Evolutionary conservation across 2,888 invertebrate species (phyloP).

Genomic region (Stenurella melanura): DNA sequence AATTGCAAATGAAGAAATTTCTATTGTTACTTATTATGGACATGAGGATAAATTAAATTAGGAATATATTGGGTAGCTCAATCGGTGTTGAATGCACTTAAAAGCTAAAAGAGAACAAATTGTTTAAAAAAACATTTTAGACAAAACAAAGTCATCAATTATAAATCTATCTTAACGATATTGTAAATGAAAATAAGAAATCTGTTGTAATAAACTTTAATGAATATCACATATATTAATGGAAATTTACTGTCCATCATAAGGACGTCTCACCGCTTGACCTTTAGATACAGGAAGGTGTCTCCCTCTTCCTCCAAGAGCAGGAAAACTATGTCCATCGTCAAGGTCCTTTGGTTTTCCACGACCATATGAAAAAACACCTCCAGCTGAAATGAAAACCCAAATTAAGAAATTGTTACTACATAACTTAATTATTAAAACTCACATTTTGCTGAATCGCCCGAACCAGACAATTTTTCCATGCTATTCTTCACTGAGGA

Average conservation of each 20-base stretch:
- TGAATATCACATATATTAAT: not conserved
- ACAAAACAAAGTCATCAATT: not conserved
- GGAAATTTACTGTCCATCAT: conserved; percentile 1
- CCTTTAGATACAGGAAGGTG: not conserved
- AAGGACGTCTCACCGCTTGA: conserved; percentile 26
- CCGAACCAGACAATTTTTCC: conserved; percentile 4
- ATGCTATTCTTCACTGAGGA: conserved; percentile 32
- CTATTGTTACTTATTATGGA: no score
- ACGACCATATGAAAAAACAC: conserved; percentile 6
- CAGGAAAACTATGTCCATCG: conserved; percentile 42
- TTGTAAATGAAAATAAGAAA: not conserved
- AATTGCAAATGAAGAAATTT: no score
- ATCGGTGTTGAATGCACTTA: no score
- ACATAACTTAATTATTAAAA: not conserved
- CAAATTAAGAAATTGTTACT: not conserved
- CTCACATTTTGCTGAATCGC: conserved; percentile 32
- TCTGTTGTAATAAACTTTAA: not conserved
- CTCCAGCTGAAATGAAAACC: not conserved
- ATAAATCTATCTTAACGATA: not conserved
- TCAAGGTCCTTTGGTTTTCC: conserved; percentile 2
- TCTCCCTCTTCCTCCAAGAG: conserved; percentile 46
- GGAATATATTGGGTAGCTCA: no score
- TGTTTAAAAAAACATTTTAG: not conserved
- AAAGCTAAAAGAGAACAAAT: no score
- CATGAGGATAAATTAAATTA: no score